Conservation (phyloP, 2,797 vertebrate genomes). For the Enteromius mattozi region DNA sequence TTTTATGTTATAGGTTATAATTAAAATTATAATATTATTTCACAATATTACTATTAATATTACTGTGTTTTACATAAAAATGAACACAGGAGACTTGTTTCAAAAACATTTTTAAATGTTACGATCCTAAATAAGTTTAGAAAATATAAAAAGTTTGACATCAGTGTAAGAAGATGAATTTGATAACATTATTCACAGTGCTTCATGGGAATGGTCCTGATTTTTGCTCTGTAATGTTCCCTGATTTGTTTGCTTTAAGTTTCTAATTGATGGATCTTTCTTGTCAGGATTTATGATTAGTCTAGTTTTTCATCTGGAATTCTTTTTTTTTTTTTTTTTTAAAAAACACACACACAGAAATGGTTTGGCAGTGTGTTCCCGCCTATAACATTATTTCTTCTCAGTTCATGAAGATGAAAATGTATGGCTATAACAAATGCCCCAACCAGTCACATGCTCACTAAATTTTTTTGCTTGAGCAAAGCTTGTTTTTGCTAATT, state of each 20-base stretch:
- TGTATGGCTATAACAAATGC: conserved; percentile 5
- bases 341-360: not conserved
- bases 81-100: not conserved
- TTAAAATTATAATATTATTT: not conserved
- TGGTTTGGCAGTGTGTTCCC: not conserved
- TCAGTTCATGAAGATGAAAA: not conserved
- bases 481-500: conserved; percentile 21
- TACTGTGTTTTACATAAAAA: not conserved
- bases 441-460: conserved; percentile 4
- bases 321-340: not conserved
- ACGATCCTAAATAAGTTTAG: not conserved
- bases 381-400: not conserved
- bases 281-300: not conserved
- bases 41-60: not conserved
- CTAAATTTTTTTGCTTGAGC: not conserved
- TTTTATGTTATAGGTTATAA: not conserved
- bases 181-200: not conserved
- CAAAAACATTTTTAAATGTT: not conserved
- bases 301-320: not conserved
- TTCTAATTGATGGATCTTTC: not conserved
- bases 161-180: no score
- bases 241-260: not conserved
- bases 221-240: not conserved
- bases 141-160: not conserved
- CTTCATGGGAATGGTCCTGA: not conserved